Base-by-base conservation (phyloP, 2,797 vertebrate species). In the Percopsis omiscomaycus region DNA sequence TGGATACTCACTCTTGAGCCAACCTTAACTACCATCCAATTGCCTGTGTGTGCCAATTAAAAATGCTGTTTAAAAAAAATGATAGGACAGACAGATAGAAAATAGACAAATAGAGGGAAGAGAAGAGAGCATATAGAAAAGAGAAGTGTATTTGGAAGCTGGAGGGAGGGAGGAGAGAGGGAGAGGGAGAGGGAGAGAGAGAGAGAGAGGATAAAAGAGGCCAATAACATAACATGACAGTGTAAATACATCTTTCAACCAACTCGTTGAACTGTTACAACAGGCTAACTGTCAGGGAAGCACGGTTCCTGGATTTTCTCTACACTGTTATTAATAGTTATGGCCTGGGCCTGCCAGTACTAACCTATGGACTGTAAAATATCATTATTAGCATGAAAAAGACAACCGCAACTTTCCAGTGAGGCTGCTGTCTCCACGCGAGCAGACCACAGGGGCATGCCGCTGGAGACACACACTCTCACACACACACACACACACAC, bases 371-470 rank as follows among this genome's bases (percentile, higher is more conserved):
- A 32, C 77, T 69, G 65, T 77, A 76, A 77, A 84, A 82, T 77
- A 83, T 81, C 60, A 44, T 73, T 80, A 82, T 79, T 81, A 80
- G 65, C 46, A 55, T 15, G 30, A 50, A 68, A 68, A 65, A 30
- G 49, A 27, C 64, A 64, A 60, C 83, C 84, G 28, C 84, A 81
- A 77, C 70, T 88, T 90, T 91, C 86, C 87, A 91, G 68, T 51
- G 78, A 78, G 73, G 77, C 74, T 1, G 68, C 66, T 63, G 76
- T 77, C 74, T 83, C 84, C 86, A 87, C 74, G 69, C 78, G 81
- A 85, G 81, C 68, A 78, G 75, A 87, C 87, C 87, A 59, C 85
- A 82, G 80, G 37, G 75, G 70, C 73, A 66, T 64, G 79, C 71
- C 42, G 42, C 71, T 83, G 74, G 81, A 86, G 61, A 69, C 27